phyloP scores from a whole-genome alignment of 2,797 vertebrate genomes.

The Helicolenus hilgendorfi region DNA sequence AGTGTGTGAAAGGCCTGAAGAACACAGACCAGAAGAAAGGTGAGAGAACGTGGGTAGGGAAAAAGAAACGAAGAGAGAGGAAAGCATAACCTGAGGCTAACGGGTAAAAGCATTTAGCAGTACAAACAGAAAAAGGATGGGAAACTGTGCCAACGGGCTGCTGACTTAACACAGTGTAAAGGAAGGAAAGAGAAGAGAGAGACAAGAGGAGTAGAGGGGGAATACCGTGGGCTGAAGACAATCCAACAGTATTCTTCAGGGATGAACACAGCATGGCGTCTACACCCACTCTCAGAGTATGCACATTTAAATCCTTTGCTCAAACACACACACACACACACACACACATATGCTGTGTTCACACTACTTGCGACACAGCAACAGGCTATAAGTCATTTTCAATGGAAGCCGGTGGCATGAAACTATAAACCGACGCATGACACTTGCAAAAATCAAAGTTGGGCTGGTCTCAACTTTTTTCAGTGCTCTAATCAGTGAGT shows the following conservation, averaged over 20 bases:
- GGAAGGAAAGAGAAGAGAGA: constrained; percentile 10
- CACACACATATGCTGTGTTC: not conserved
- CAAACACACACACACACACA: constrained; percentile 17
- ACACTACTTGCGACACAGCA: not conserved
- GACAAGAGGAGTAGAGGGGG: not conserved
- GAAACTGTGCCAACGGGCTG: constrained; percentile 52
- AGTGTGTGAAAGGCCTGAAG: constrained; percentile 31
- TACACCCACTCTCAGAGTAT: constrained; percentile 40
- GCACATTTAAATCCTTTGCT: constrained; percentile 28
- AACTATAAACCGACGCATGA: not conserved
- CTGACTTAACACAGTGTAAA: constrained; percentile 60
- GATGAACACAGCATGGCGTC: constrained; percentile 30
- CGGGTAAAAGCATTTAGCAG: constrained; percentile 58
- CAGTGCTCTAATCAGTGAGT: not conserved
- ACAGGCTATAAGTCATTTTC: not conserved
- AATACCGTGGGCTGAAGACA: constrained; percentile 38
- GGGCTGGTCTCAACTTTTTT: not conserved
- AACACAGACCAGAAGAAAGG: constrained; percentile 36
- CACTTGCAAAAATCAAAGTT: not conserved
- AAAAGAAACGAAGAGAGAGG: constrained; percentile 13
- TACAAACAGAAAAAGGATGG: constrained; percentile 54
- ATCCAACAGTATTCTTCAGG: constrained; percentile 37
- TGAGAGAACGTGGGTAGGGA: constrained; percentile 24
- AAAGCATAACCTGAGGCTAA: constrained; percentile 53
- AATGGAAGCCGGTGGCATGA: not conserved